Evolutionary conservation across 2,113 vertebrate species (phyloP).

Genomic region (Ptilonorhynchus violaceus): DNA sequence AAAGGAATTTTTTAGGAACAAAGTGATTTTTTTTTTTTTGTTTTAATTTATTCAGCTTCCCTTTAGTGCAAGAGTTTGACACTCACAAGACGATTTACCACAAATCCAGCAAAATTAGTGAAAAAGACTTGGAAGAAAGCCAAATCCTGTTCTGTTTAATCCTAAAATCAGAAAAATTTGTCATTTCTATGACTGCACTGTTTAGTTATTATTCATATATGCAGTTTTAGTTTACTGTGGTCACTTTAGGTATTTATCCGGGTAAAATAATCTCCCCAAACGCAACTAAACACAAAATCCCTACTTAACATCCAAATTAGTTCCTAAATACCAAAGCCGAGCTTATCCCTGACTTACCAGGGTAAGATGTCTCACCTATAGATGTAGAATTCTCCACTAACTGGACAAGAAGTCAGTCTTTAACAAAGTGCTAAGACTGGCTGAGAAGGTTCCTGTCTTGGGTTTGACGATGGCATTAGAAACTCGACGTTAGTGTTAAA

Average conservation of each 20-base stretch:
- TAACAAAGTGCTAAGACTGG: background rate
- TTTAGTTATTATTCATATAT: background rate
- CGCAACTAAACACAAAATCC: background rate
- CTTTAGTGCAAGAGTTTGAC: background rate
- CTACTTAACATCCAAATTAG: background rate
- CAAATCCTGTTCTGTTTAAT: background rate
- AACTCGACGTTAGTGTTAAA: background rate
- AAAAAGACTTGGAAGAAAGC: background rate
- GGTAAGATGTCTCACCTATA: too few species aligned
- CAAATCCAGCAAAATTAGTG: background rate
- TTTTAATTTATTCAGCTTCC: background rate
- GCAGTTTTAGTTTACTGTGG: background rate
- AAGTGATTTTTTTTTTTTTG: background rate
- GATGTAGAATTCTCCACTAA: background rate
- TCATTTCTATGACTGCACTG: background rate
- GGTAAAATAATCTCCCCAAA: background rate
- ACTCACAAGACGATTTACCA: background rate
- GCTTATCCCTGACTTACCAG: background rate
- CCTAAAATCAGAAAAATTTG: background rate
- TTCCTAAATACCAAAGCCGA: background rate
- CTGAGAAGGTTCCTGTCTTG: background rate
- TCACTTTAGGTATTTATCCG: background rate
- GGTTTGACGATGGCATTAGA: background rate
- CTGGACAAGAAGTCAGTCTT: too few species aligned
- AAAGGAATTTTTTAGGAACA: conserved; percentile 10